Evolutionary conservation across 2,888 invertebrate species (phyloP).

Genomic region (Ariolimax columbianus): DNA sequence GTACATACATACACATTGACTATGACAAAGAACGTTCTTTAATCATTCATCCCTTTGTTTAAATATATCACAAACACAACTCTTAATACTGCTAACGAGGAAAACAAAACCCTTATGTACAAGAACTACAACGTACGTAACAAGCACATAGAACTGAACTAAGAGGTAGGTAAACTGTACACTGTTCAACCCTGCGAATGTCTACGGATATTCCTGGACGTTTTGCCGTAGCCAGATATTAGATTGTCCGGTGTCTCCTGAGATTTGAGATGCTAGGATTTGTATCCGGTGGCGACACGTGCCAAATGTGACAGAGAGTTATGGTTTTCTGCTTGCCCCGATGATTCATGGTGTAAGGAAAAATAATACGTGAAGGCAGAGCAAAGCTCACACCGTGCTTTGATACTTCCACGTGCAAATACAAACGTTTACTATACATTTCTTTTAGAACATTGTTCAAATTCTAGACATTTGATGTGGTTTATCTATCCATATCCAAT

Average conservation of each 20-base stretch:
- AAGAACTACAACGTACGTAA: too few species aligned
- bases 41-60: too few species aligned
- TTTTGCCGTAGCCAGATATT: constrained; percentile 12
- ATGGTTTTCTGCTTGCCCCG: constrained; percentile 6
- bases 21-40: too few species aligned
- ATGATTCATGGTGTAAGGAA: constrained; percentile 28
- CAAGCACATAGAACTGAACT: too few species aligned
- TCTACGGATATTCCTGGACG: neutral
- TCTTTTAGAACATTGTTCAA: neutral
- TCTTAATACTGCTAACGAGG: too few species aligned
- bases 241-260: constrained; percentile 20
- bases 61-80: too few species aligned
- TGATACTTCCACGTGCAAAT: neutral
- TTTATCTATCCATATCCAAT: too few species aligned
- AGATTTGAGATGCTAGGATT: constrained; percentile 28
- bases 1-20: too few species aligned
- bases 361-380: neutral
- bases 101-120: too few species aligned
- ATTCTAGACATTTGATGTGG: too few species aligned
- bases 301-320: constrained; percentile 32
- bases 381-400: neutral
- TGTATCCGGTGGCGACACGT: constrained; percentile 38
- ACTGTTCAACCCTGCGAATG: neutral
- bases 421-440: neutral
- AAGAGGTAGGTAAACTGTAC: neutral